Evolutionary conservation across 2,797 vertebrate genomes (phyloP).

Genomic region (Mastacembelus armatus): DNA sequence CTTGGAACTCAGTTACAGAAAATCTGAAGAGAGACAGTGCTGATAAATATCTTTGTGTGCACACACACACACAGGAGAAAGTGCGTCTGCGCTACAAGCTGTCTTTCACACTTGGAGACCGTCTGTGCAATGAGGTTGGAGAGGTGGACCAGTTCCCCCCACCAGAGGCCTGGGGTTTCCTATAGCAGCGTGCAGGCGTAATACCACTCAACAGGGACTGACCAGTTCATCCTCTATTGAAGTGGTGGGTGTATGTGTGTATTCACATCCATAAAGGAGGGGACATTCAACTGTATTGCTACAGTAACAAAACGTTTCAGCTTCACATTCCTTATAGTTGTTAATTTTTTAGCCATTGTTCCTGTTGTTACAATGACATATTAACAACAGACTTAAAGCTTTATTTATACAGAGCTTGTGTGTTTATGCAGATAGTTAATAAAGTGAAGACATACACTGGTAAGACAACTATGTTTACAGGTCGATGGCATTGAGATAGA

Average conservation of each 20-base stretch:
- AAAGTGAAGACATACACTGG: slow-evolving; percentile 25
- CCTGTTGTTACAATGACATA: slow-evolving; percentile 14
- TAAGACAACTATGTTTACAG: slow-evolving; percentile 6
- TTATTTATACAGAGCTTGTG: slow-evolving; percentile 28
- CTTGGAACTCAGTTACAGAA: no score
- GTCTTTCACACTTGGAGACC: slow-evolving; percentile 90
- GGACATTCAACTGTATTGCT: slow-evolving; percentile 20
- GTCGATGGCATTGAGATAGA: not conserved
- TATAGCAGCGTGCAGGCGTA: slow-evolving; percentile 64
- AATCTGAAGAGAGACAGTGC: not conserved
- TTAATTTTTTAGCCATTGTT: slow-evolving; percentile 10
- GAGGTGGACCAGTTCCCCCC: slow-evolving; percentile 95
- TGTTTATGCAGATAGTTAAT: slow-evolving; percentile 35
- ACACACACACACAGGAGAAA: slow-evolving; percentile 87
- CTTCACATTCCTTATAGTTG: slow-evolving; percentile 49
- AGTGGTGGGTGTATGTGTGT: slow-evolving; percentile 25
- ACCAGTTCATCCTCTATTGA: slow-evolving; percentile 43
- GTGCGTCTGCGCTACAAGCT: slow-evolving; percentile 94
- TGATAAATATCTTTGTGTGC: not conserved
- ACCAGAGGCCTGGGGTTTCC: slow-evolving; percentile 88
- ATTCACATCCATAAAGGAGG: slow-evolving; percentile 52
- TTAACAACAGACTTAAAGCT: slow-evolving; percentile 34
- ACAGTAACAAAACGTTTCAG: slow-evolving; percentile 28
- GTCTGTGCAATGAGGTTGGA: slow-evolving; percentile 89
- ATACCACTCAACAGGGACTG: slow-evolving; percentile 30